These are phyloP conservation scores for roundworm (Caenorhabditis elegans) DNA, from an alignment of 1,140 invertebrate genomes.

Conservation along the genomic window DNA sequence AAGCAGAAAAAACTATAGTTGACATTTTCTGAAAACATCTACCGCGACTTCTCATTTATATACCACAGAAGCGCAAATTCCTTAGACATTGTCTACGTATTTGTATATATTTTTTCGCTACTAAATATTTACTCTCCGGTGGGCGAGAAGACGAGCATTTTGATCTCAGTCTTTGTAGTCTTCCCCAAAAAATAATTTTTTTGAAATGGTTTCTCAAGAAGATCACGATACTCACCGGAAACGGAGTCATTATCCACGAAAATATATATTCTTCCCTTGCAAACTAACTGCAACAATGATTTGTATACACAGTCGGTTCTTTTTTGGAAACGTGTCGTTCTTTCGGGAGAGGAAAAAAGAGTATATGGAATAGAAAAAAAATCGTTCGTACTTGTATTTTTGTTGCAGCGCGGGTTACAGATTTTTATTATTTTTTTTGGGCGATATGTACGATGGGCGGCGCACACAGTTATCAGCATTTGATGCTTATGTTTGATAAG, in stretches of 20 bases:
- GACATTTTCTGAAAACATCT: too few relatives aligned
- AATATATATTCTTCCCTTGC: neutral
- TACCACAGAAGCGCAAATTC: too few relatives aligned
- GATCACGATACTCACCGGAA: neutral
- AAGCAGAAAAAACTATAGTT: too few relatives aligned
- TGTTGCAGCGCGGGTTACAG: too few relatives aligned
- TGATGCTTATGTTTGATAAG: neutral
- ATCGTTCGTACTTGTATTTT: too few relatives aligned
- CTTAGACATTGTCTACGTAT: neutral
- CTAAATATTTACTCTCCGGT: neutral
- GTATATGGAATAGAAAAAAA: neutral
- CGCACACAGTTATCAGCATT: neutral
- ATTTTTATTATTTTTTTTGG: neutral
- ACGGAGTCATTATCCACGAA: neutral
- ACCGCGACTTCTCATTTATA: too few relatives aligned
- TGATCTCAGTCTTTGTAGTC: slow-evolving; percentile 20
- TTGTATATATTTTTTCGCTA: neutral
- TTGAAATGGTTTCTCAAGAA: too few relatives aligned
- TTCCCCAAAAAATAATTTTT: neutral
- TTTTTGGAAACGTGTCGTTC: slow-evolving; percentile 7
- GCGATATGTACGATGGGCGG: neutral
- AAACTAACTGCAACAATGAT: neutral
- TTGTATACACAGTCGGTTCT: neutral
- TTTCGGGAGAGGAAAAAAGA: neutral
- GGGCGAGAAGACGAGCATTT: slow-evolving; percentile 14